A percentile compares a stretch with the other conserved stretches of the same genome.
phyloP scores from a whole-genome alignment of 2,888 invertebrate genomes.

The Acanthosepion esculentum region DNA sequence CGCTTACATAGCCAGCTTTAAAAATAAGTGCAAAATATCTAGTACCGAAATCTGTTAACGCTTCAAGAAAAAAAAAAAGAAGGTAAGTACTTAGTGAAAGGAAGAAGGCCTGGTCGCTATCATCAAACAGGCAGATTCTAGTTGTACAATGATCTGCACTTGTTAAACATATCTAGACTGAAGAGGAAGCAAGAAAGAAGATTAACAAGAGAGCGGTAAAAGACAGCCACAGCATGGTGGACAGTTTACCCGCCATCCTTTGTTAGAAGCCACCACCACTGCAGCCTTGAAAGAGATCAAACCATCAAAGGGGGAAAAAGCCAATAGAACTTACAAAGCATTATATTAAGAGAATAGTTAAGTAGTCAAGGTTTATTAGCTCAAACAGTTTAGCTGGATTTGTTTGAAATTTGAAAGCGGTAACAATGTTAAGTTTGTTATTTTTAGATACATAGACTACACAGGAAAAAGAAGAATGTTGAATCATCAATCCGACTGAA shows the following conservation, averaged over 20 bases:
- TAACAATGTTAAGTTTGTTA: too few relatives aligned
- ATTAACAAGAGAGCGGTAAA: neutral
- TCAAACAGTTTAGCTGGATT: too few relatives aligned
- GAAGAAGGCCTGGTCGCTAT: neutral
- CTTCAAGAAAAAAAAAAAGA: neutral
- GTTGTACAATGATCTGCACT: slow-evolving; percentile 18
- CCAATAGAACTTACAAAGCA: too few relatives aligned
- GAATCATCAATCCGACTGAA: too few relatives aligned
- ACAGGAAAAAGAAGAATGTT: too few relatives aligned
- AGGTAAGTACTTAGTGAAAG: neutral
- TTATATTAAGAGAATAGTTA: too few relatives aligned
- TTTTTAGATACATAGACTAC: too few relatives aligned
- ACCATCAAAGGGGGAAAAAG: neutral
- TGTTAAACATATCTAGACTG: neutral
- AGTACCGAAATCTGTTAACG: neutral
- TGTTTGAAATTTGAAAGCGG: too few relatives aligned
- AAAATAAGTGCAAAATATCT: neutral
- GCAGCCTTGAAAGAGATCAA: neutral
- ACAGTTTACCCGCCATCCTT: neutral
- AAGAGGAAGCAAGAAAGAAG: neutral
- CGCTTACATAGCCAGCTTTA: too few relatives aligned
- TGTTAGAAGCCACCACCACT: neutral
- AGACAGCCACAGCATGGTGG: neutral
- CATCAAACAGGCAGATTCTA: slow-evolving; percentile 33
- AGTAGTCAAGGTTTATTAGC: too few relatives aligned